These are phyloP conservation scores for Limosa lapponica DNA, from an alignment of 2,797 vertebrate genomes.

Conservation along the genomic window DNA sequence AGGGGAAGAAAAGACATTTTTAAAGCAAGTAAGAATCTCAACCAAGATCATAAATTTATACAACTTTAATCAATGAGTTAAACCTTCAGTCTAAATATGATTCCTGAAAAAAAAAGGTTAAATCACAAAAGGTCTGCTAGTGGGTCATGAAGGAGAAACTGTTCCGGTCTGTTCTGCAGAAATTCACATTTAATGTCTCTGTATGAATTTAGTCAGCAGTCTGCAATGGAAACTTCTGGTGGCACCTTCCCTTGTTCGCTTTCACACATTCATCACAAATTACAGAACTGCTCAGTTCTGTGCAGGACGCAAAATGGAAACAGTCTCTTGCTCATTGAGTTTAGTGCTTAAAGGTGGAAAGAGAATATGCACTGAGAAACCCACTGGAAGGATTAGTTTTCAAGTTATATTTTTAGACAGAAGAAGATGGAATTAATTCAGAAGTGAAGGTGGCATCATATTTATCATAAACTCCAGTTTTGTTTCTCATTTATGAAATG, in stretches of 20 bases:
- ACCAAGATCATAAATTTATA: neutral
- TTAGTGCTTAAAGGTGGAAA: constrained; percentile 14
- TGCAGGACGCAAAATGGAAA: neutral
- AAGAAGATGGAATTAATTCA: constrained; percentile 36
- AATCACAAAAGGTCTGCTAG: neutral
- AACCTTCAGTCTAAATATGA: neutral
- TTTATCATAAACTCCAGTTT: constrained; percentile 26
- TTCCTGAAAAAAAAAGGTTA: neutral
- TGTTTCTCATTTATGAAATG: neutral
- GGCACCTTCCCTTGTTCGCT: neutral
- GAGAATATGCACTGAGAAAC: constrained; percentile 6
- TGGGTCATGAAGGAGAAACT: neutral
- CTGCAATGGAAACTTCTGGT: neutral
- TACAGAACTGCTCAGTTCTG: neutral
- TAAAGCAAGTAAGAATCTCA: neutral
- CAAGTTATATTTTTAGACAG: neutral
- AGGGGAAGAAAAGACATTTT: neutral
- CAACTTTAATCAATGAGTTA: neutral
- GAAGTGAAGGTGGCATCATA: neutral
- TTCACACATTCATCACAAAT: constrained; percentile 2
- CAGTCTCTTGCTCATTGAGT: neutral
- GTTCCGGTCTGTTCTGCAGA: neutral
- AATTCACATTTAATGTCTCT: neutral
- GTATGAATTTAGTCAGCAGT: neutral
- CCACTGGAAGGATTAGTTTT: constrained; percentile 47